Evolutionary conservation across 2,888 invertebrate species (phyloP), one percentile per base, ranked within the genome.

Genomic region (Autographa gamma): DNA sequence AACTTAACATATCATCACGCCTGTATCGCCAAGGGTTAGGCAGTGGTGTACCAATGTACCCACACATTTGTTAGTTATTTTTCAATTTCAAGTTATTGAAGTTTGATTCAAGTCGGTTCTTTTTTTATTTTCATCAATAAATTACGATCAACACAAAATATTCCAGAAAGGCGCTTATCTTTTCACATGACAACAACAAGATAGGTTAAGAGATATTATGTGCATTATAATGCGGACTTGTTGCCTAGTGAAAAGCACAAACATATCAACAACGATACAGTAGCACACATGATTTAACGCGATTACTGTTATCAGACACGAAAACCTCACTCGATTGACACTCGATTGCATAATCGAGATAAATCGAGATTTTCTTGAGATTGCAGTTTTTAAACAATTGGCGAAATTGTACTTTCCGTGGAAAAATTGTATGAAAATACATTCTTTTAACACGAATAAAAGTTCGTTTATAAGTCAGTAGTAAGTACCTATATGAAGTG

Each of bases 341-440:
- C 54, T 63, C 32, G 6, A 43, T 31, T 48, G 54, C 54, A 56
- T 56, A 43, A 62, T 13, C 16, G 25, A 61, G 61, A 62, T 62
- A 62, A 31, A 62, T 16, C 5, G 14, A 48, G 43, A 31, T 62
- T 62, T 9, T n/a, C 14, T 43, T 16, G 16, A 25, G 25, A 31
- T 31, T 13, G 43, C 25, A 48, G 54, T 56, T 54, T 11, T 19
- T 54, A 0, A 13, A 3, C 13, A 25, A 19, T 19, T 6, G 25
- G 0, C 13, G 0, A 13, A 56, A 19, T 56, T 11, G 25, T 19
- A 56, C 25, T 56, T 56, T 56, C 48, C 48, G 48, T 48, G 43
- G 41, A 43, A 43, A 43, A 43, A 43, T 16, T 0, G 38, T 11
- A 38, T 38, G 11, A 38, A 38, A 38, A 38, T 11, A 38, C 11